phyloP scores from a whole-genome alignment of 1,140 invertebrate species.

The Drosophila yakuba region DNA sequence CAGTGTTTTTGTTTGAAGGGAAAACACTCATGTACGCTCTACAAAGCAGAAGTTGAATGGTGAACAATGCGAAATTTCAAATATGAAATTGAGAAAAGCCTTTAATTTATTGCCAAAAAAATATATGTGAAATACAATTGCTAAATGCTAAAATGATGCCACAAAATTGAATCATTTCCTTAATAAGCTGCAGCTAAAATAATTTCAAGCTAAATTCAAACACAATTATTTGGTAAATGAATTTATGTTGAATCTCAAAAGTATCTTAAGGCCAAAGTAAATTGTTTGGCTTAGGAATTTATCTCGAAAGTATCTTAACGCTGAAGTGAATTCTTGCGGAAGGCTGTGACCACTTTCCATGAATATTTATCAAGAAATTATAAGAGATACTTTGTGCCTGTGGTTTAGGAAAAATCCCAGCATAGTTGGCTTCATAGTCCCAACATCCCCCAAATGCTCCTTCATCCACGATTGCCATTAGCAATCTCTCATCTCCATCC shows the following conservation, averaged over 20 bases:
- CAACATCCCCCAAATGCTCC: not conserved
- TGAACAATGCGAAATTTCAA: not conserved
- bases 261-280: not conserved
- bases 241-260: not conserved
- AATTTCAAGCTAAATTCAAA: not conserved
- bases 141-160: too few species aligned
- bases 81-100: too few species aligned
- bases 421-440: constrained; percentile 11
- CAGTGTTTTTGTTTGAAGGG: not conserved
- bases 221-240: not conserved
- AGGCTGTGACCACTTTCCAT: constrained; percentile 8
- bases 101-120: too few species aligned
- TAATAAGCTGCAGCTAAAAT: too few species aligned
- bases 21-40: not conserved
- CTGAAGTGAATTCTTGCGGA: not conserved
- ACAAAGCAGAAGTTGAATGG: not conserved
- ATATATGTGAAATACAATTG: too few species aligned
- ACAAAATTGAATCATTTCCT: too few species aligned
- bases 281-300: constrained; percentile 4
- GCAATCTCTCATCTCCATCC: not conserved
- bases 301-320: not conserved
- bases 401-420: constrained; percentile 17
- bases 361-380: constrained; percentile 44
- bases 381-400: constrained; percentile 13
- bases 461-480: constrained; percentile 21